Conservation (phyloP, 2,888 invertebrate species). For the Polietes domitor region DNA sequence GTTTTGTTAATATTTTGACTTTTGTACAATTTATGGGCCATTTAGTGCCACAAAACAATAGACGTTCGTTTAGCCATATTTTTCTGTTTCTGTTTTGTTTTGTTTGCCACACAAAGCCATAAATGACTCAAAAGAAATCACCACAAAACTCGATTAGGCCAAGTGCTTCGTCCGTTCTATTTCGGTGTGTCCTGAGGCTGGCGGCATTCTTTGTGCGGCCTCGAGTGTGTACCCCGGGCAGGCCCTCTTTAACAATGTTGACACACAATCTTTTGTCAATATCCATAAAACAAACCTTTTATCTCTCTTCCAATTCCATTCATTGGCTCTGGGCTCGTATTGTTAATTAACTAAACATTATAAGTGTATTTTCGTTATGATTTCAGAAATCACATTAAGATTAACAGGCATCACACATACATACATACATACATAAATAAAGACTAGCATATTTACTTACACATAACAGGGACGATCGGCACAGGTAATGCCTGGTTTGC, state of each 20-base stretch:
- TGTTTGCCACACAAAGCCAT: slow-evolving; percentile 37
- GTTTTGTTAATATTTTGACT: slow-evolving; percentile 62
- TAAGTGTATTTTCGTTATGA: not conserved
- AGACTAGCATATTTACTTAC: slow-evolving; percentile 77
- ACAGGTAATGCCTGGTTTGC: slow-evolving; percentile 86
- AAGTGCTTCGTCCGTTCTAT: not conserved
- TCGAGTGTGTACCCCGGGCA: too few relatives aligned
- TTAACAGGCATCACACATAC: not conserved
- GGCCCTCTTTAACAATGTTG: too few relatives aligned
- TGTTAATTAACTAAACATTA: slow-evolving; percentile 44
- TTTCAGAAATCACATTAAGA: slow-evolving; percentile 23
- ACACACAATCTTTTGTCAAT: not conserved
- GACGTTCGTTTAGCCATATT: slow-evolving; percentile 35
- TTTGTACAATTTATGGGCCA: slow-evolving; percentile 59
- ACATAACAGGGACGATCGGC: slow-evolving; percentile 85
- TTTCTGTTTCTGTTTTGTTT: too few relatives aligned
- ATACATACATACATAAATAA: not conserved
- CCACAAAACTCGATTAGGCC: not conserved
- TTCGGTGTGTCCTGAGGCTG: slow-evolving; percentile 40
- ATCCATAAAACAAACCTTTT: slow-evolving; percentile 12
- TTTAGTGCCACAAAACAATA: slow-evolving; percentile 45
- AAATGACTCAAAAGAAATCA: slow-evolving; percentile 20
- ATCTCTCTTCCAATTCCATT: not conserved
- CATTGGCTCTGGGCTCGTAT: not conserved
- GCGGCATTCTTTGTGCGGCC: slow-evolving; percentile 51